Percentiles rank a stretch among this genome's conserved stretches.
Conservation (phyloP, 2,888 invertebrate genomes). For the Tupiocoris notatus region DNA sequence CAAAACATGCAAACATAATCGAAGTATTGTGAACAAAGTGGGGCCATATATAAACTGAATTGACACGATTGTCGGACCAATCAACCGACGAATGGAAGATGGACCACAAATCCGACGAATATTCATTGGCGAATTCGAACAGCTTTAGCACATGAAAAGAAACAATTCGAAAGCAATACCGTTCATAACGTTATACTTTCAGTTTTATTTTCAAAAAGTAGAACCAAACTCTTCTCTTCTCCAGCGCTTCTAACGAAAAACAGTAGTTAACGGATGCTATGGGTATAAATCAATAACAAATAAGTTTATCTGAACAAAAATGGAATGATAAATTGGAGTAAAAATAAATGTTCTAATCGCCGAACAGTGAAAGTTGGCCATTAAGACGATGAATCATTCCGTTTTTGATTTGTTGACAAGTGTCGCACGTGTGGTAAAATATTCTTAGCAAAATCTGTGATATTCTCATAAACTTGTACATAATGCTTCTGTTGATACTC, state of each 20-base stretch:
- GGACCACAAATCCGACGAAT: slow-evolving; percentile 13
- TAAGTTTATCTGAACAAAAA: slow-evolving; percentile 18
- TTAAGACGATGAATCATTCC: slow-evolving; percentile 39
- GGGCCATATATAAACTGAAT: not conserved
- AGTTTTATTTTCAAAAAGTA: not conserved
- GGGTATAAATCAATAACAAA: not conserved
- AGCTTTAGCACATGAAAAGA: not conserved
- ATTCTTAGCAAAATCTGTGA: slow-evolving; percentile 48
- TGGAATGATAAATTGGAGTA: slow-evolving; percentile 13
- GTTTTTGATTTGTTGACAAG: slow-evolving; percentile 34
- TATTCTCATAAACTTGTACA: slow-evolving; percentile 43
- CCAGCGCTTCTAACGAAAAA: slow-evolving; percentile 15
- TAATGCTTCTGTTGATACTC: slow-evolving; percentile 27
- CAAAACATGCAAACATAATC: not conserved
- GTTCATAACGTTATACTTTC: no score
- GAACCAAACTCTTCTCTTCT: not conserved
- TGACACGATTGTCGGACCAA: not conserved
- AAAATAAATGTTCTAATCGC: not conserved
- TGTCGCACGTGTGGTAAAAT: slow-evolving; percentile 19
- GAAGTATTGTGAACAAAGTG: not conserved
- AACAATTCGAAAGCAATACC: slow-evolving; percentile 28
- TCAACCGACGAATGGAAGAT: slow-evolving; percentile 6
- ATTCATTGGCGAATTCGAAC: slow-evolving; percentile 1
- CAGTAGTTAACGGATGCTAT: slow-evolving; percentile 5
- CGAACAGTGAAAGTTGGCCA: not conserved